Conservation (phyloP, 2,113 vertebrate species). For the Pseudopodoces humilis region DNA sequence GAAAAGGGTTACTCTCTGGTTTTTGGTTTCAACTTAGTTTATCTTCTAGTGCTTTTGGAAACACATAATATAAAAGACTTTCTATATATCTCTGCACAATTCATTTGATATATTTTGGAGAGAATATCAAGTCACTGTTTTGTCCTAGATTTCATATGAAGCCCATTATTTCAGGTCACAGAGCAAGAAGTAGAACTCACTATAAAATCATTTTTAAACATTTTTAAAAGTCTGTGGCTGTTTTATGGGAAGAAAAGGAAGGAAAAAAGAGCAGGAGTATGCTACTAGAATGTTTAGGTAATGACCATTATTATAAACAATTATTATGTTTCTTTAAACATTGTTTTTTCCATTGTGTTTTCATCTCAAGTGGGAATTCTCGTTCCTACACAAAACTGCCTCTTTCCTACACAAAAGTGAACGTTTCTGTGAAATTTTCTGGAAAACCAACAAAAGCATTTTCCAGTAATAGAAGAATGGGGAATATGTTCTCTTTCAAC, state of each 20-base stretch:
- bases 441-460: background rate
- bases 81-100: background rate
- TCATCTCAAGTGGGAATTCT: background rate
- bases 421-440: background rate
- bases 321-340: background rate
- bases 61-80: background rate
- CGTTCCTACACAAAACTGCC: background rate
- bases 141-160: conserved; percentile 9
- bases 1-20: background rate
- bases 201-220: background rate
- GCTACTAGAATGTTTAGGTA: background rate
- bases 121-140: background rate
- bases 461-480: background rate
- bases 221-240: background rate
- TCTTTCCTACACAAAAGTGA: background rate
- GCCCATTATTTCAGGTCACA: background rate
- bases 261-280: background rate
- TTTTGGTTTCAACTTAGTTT: background rate
- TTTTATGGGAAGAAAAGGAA: background rate
- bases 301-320: background rate
- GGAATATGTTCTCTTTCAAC: background rate
- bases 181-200: background rate
- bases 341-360: background rate
- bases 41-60: background rate
- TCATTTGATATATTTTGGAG: background rate